A percentile compares a stretch with the other conserved stretches of the same genome.
phyloP scores from a whole-genome alignment of 2,113 vertebrate species.

The Casuarius casuarius region DNA sequence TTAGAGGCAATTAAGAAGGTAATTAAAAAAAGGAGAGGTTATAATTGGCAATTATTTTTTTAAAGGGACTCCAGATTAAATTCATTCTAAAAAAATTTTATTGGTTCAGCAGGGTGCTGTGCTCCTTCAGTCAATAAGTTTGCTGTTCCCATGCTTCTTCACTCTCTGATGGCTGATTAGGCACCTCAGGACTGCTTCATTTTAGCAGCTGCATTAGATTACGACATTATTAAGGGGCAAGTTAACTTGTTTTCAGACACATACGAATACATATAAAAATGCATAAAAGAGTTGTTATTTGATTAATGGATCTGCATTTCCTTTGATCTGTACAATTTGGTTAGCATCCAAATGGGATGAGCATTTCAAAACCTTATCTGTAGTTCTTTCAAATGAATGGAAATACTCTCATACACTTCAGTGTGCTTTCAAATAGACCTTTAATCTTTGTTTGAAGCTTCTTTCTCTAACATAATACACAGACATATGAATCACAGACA shows the following conservation, averaged over 20 bases:
- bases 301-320: background rate
- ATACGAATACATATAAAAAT: background rate
- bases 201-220: background rate
- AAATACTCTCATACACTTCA: background rate
- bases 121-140: background rate
- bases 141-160: background rate
- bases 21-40: conserved; percentile 22
- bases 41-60: conserved; percentile 25
- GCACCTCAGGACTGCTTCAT: background rate
- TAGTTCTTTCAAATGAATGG: background rate
- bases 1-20: background rate
- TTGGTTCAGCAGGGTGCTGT: background rate
- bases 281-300: background rate
- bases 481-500: background rate
- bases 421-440: background rate
- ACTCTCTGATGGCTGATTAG: background rate
- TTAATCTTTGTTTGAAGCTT: background rate
- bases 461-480: background rate
- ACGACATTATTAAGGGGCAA: background rate
- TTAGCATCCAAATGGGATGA: background rate
- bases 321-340: background rate
- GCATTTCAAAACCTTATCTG: background rate
- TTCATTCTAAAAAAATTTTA: conserved; percentile 1
- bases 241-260: background rate
- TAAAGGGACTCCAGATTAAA: conserved; percentile 27